Conservation (phyloP, 2,113 vertebrate genomes). For the Pogona vitticeps region DNA sequence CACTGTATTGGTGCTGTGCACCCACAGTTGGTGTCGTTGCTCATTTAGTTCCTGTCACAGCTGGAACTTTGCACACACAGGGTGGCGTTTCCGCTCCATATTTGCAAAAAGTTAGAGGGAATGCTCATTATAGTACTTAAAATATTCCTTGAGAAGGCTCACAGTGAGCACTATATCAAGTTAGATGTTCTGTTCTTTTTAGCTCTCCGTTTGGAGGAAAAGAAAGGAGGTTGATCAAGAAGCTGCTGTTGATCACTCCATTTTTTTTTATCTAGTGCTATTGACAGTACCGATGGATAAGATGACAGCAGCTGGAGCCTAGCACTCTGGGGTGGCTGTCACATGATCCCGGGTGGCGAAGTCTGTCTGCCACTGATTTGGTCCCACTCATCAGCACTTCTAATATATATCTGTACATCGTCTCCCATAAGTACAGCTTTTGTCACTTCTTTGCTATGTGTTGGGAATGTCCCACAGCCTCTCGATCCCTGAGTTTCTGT, state of each 20-base stretch:
- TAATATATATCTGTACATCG: no score
- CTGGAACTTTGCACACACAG: no score
- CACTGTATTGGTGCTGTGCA: no score
- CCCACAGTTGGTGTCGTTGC: no score
- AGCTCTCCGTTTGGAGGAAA: background rate
- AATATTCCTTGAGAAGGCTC: no score
- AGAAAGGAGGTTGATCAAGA: background rate
- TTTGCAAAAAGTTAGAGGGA: no score
- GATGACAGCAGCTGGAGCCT: background rate
- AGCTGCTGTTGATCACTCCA: background rate
- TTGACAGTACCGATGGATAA: background rate
- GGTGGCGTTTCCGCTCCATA: no score
- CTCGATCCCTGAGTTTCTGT: background rate
- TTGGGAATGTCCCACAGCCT: background rate
- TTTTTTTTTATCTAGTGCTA: background rate
- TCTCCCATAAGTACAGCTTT: background rate
- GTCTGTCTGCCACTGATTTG: fast-evolving
- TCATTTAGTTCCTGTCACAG: no score
- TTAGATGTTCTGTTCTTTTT: background rate
- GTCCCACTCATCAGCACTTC: background rate
- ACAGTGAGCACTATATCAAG: background rate
- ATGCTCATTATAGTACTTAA: no score
- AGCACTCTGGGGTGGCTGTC: background rate
- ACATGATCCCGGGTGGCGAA: background rate
- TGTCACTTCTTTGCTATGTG: background rate